A percentile compares a stretch with the other conserved stretches of the same genome.
Evolutionary conservation across 2,113 vertebrate genomes (phyloP).

Genomic region (Thermophis baileyi): DNA sequence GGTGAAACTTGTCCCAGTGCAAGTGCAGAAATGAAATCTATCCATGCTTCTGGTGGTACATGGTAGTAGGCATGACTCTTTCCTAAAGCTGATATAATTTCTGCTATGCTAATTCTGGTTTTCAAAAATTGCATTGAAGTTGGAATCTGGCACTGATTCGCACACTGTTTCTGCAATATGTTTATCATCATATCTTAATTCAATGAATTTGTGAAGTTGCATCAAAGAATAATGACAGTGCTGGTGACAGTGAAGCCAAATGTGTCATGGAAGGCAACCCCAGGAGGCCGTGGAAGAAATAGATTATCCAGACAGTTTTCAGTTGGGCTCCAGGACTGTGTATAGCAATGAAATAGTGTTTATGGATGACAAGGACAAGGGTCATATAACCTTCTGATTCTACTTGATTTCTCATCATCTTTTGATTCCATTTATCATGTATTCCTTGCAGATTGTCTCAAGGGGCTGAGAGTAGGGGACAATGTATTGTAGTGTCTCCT

Average conservation of each 20-base stretch:
- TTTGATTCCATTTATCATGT: not conserved
- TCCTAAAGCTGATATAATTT: not conserved
- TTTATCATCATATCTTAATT: not conserved
- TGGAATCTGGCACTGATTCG: not conserved
- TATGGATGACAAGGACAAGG: not conserved
- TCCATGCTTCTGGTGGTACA: not conserved
- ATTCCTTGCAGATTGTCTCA: not conserved
- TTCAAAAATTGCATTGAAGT: not conserved
- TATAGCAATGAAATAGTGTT: not conserved
- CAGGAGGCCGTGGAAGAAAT: not conserved
- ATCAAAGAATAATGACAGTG: not conserved
- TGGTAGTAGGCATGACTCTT: not conserved
- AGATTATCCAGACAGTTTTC: not conserved
- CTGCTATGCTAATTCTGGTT: accelerated
- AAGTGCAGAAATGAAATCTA: not conserved
- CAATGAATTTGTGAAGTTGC: not conserved
- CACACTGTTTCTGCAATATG: not conserved
- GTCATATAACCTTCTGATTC: not conserved
- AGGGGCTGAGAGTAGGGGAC: not conserved
- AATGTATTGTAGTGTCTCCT: not conserved
- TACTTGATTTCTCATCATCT: not conserved
- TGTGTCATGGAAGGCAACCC: not conserved
- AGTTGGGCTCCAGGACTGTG: not conserved
- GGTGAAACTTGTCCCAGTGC: not conserved
- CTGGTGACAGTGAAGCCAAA: not conserved